Conservation (phyloP, 2,113 vertebrate species). For the Murina feae region DNA sequence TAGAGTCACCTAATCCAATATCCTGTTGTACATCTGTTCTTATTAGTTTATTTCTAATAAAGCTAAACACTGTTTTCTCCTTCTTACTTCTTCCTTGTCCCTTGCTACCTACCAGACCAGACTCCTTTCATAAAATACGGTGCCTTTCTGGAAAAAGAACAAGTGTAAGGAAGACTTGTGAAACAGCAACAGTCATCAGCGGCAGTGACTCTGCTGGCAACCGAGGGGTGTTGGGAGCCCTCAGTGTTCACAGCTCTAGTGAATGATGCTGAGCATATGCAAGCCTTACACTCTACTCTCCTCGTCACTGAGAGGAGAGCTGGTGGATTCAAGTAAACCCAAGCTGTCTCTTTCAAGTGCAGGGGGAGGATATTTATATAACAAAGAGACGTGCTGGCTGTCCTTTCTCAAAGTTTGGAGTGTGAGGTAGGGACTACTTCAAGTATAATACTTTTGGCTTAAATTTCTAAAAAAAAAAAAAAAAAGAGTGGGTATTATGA, state of each 20-base stretch:
- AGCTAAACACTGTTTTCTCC: neutral
- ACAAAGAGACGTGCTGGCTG: neutral
- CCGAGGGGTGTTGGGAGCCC: neutral
- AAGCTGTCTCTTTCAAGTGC: conserved; percentile 6
- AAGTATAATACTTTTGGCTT: neutral
- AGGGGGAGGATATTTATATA: neutral
- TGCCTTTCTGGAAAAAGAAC: neutral
- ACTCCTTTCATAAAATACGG: conserved; percentile 22
- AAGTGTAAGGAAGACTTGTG: neutral
- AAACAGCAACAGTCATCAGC: conserved; percentile 38
- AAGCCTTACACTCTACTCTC: neutral
- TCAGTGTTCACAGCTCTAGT: neutral
- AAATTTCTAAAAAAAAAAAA: neutral
- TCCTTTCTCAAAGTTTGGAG: neutral
- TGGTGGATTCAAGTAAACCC: neutral
- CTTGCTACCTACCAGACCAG: neutral
- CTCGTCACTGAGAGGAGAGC: neutral
- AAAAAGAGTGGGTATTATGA: neutral
- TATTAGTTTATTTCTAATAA: conserved; percentile 27
- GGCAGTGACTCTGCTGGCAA: neutral
- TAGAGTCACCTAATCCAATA: neutral
- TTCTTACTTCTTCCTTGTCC: neutral
- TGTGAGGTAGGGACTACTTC: neutral
- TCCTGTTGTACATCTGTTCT: neutral
- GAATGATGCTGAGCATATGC: neutral